Percentiles rank a stretch among this genome's conserved stretches.
These are phyloP conservation scores for Hirtodrosophila histrioides DNA, from an alignment of 2,888 invertebrate species.

Conservation along the genomic window DNA sequence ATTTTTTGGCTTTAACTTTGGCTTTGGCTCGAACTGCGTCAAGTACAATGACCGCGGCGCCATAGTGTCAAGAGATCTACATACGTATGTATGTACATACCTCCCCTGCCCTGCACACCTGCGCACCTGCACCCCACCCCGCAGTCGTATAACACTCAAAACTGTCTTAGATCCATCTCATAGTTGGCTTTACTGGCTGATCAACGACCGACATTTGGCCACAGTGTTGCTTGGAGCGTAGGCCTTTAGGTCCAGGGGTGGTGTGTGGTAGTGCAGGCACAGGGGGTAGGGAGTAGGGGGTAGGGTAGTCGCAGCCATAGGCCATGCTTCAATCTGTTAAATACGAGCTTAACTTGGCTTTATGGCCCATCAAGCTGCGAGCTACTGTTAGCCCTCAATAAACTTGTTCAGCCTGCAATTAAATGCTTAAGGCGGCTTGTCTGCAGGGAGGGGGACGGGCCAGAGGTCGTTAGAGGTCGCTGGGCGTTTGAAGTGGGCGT, in stretches of 20 bases:
- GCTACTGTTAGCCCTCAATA: conserved; percentile 55
- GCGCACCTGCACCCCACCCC: neutral
- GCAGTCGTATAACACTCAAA: neutral
- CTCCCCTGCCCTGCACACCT: no score
- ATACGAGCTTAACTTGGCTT: conserved; percentile 10
- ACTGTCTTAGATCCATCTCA: no score
- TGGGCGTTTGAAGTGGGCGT: conserved; percentile 31
- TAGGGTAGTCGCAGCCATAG: neutral
- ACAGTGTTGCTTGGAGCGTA: neutral
- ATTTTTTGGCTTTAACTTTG: conserved; percentile 29
- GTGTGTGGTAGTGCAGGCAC: no score
- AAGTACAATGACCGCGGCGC: conserved; percentile 68
- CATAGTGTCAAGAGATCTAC: conserved; percentile 24
- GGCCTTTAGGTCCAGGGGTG: no score
- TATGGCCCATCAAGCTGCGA: conserved; percentile 27
- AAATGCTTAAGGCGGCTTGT: conserved; percentile 14
- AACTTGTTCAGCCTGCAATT: conserved; percentile 50
- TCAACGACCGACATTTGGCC: conserved; percentile 33
- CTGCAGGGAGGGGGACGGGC: neutral
- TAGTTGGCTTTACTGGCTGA: neutral
- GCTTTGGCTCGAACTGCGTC: conserved; percentile 29
- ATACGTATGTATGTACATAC: neutral
- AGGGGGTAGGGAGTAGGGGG: neutral
- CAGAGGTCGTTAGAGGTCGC: conserved; percentile 45
- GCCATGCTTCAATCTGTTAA: conserved; percentile 27